Base-by-base conservation (phyloP, 2,797 vertebrate species). In the Premnoplex brunnescens region DNA sequence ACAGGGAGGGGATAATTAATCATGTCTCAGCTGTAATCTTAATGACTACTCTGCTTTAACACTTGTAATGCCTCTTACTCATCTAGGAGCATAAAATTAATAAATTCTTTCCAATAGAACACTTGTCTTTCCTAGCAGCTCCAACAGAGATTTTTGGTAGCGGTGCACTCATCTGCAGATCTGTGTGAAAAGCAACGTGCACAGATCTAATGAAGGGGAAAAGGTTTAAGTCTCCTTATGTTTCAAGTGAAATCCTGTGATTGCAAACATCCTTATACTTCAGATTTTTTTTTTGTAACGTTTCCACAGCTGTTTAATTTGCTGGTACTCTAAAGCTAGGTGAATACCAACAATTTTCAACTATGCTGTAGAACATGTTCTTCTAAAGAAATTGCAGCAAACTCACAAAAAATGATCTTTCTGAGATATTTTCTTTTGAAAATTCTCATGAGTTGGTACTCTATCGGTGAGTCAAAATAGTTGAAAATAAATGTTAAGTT, bases 1-100 rank as follows among this genome's bases (percentile, higher is more conserved):
- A 89, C 56, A 77, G 62, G 46, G 75, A 77, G n/a, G 32, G 34
- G 51, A 89, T 91, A 83, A 95, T 96, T 92, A 95, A 90, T 97
- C 49, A 71, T 83, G 58, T 94, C 86, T 89, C 66, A 62, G 32
- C 37, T 78, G 39, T 67, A 91, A 43, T 88, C 66, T 87, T 94
- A 92, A 86, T 91, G 84, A 81, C 54, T 86, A 22, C 59, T 85
- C 56, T 90, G 20, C 67, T 91, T 81, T 90, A 84, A 75, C 59
- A 37, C 23, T 73, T 87, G 14, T 56, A 89, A 82, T 92, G n/a
- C 74, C 32, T 82, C 43, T 75, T 87, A 41, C 32, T 90, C 74
- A 74, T 51, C 39, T 37, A 88, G 88, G 48, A 90, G 44, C n/a
- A 75, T 44, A 85, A 85, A 93, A 91, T 88, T 78, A 78, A 67